Evolutionary conservation across 2,113 vertebrate species (phyloP).

Genomic region (Chroicocephalus ridibundus): DNA sequence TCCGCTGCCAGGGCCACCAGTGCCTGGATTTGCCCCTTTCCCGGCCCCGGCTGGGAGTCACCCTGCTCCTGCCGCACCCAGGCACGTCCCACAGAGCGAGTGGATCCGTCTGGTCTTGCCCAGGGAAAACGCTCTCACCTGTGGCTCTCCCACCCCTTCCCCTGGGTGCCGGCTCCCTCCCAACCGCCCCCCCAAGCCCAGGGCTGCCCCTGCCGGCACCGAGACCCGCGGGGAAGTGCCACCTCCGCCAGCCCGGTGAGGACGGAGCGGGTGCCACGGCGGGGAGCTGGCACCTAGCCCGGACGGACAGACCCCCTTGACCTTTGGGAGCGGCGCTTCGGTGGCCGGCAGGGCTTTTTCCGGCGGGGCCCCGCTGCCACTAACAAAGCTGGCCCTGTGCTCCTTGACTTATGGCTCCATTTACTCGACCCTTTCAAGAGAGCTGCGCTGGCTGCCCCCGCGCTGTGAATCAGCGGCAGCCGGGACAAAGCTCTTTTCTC

Average conservation of each 20-base stretch:
- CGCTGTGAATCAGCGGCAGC: not conserved
- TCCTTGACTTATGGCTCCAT: conserved; percentile 41
- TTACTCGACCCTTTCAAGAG: conserved; percentile 11
- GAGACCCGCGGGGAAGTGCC: not conserved
- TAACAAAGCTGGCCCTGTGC: conserved; percentile 51
- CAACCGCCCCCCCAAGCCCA: not conserved
- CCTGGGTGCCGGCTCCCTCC: not conserved
- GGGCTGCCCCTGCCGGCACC: not conserved
- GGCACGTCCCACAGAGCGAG: fast-evolving
- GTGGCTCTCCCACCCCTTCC: not conserved
- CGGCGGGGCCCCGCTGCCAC: not conserved
- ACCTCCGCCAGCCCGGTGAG: fast-evolving
- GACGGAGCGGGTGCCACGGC: fast-evolving
- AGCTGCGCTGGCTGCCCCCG: not conserved
- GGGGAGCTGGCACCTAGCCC: not conserved
- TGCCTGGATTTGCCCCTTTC: not conserved
- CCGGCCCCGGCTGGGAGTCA: fast-evolving
- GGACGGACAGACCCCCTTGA: not conserved
- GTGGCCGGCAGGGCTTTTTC: not conserved
- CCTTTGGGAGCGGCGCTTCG: not conserved
- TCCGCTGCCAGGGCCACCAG: not conserved
- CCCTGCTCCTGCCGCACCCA: not conserved
- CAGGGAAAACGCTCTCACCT: not conserved
- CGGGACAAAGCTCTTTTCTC: not conserved
- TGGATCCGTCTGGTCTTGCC: not conserved